Conservation (phyloP, 2,797 vertebrate species). For the Taenioides sp. region DNA sequence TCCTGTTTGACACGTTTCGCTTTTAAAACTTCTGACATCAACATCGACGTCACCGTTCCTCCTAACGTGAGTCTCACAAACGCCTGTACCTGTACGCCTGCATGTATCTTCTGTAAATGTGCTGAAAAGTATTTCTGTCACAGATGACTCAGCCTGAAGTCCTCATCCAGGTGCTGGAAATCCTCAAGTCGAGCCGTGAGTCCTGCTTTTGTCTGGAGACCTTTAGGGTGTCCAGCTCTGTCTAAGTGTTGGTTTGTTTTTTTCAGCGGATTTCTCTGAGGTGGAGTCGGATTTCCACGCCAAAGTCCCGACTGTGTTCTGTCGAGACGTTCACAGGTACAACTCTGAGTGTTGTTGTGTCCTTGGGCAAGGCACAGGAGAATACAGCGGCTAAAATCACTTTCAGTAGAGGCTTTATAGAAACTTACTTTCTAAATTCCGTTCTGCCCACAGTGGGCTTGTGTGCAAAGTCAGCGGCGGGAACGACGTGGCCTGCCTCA, state of each 20-base stretch:
- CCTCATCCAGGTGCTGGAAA: slow-evolving; percentile 94
- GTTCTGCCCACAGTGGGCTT: slow-evolving; percentile 79
- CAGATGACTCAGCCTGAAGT: slow-evolving; percentile 98
- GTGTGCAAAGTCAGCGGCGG: slow-evolving; percentile 95
- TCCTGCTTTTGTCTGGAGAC: slow-evolving; percentile 17
- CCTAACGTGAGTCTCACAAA: slow-evolving; percentile 77
- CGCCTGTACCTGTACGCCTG: no score
- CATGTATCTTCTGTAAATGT: no score
- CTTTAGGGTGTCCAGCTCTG: neutral
- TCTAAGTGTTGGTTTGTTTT: neutral
- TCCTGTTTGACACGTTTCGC: slow-evolving; percentile 94
- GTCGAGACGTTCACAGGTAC: slow-evolving; percentile 89
- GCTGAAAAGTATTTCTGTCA: no score
- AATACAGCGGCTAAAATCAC: no score
- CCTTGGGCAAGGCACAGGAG: no score
- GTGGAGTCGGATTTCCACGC: slow-evolving; percentile 98
- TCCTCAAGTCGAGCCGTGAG: slow-evolving; percentile 91
- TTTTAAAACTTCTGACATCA: slow-evolving; percentile 94
- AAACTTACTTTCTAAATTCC: no score
- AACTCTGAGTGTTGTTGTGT: neutral
- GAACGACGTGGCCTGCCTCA: slow-evolving; percentile 96
- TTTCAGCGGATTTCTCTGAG: slow-evolving; percentile 85
- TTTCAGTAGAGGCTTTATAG: no score
- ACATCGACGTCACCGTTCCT: slow-evolving; percentile 92
- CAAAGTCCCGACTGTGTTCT: slow-evolving; percentile 97